Base-by-base conservation (phyloP, 1,140 invertebrate species). In the Heterodera carotae region DNA sequence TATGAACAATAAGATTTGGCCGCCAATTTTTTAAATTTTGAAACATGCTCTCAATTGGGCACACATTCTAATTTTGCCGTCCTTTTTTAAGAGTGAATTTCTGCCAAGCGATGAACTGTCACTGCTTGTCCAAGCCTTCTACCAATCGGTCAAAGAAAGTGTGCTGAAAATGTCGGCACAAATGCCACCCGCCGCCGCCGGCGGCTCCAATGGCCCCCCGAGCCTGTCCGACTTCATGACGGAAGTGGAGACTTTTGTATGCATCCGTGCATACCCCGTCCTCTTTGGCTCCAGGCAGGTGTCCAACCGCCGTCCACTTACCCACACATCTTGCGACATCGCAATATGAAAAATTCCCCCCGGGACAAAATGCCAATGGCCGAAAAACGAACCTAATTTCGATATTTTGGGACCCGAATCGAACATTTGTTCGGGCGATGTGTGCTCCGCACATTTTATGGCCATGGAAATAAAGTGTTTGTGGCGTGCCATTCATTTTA, bases 101-200 rank as follows among this genome's bases (percentile, higher is more conserved):
- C 25, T 91, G 83, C 90, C 90, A 62, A 92, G 95, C 25, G 95
- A 97, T 69, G 94, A 96, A 78, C 88, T 96, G 15, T 93, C 94
- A 0, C 94, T 97, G 85, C 89, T 92, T 29, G 92, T 95, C 36
- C 94, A 97, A 88, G 93, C 94, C 84, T 95, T 94, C 86, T 98
- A 98, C 88, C 92, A 93, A 88, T 90, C 91, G 62, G 92, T 94
- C 87, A 90, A 90, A 69, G 92, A 93, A 29, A 29, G 69, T 27
- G 27, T 76, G 12, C 22, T 76, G 22, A 80, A 83, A 78, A 39
- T 71, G 27, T 7, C 15, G 18, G 12, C 72, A 7, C 33, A 43
- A 36, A 25, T 29, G 27, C 31, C 48, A 4, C 48, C 48, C 12
- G 5, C 12, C 48, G 18, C 48, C 48, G 48, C 33, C 60, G 74